These are phyloP conservation scores for Musca domestica DNA, from an alignment of 1,140 invertebrate species.

Conservation along the genomic window DNA sequence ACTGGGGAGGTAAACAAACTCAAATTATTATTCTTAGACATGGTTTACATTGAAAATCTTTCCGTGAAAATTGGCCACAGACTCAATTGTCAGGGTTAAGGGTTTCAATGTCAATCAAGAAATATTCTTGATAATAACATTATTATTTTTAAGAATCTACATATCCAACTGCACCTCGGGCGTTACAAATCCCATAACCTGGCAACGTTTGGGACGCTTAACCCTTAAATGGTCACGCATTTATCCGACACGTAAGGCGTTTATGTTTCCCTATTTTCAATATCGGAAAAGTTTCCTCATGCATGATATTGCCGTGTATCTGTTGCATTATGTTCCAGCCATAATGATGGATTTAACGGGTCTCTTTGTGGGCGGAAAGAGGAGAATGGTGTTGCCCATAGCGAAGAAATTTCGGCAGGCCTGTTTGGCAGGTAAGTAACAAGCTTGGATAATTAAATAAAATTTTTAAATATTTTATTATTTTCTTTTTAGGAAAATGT, in stretches of 20 bases:
- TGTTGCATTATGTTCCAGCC: constrained; percentile 77
- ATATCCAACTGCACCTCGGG: constrained; percentile 94
- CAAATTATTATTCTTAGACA: neutral
- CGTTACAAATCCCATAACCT: constrained; percentile 76
- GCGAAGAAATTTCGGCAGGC: constrained; percentile 77
- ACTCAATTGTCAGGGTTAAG: no score
- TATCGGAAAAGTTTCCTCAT: constrained; percentile 72
- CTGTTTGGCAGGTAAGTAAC: constrained; percentile 58
- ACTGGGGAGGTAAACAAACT: constrained; percentile 42
- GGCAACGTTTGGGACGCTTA: constrained; percentile 72
- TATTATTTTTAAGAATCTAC: constrained; percentile 38
- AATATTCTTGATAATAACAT: no score
- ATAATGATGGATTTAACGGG: constrained; percentile 68
- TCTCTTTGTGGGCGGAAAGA: constrained; percentile 70
- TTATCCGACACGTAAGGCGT: constrained; percentile 77
- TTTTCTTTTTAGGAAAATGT: constrained; percentile 41
- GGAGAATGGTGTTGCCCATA: constrained; percentile 83
- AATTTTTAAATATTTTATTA: neutral
- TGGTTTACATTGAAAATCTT: neutral
- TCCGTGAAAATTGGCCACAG: neutral
- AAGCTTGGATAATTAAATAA: neutral
- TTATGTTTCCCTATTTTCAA: constrained; percentile 81
- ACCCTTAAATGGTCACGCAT: constrained; percentile 69
- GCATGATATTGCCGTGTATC: constrained; percentile 68
- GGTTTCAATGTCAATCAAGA: no score